Base-by-base conservation (phyloP, 2,113 vertebrate genomes). In the Microcebus lehilahytsara region DNA sequence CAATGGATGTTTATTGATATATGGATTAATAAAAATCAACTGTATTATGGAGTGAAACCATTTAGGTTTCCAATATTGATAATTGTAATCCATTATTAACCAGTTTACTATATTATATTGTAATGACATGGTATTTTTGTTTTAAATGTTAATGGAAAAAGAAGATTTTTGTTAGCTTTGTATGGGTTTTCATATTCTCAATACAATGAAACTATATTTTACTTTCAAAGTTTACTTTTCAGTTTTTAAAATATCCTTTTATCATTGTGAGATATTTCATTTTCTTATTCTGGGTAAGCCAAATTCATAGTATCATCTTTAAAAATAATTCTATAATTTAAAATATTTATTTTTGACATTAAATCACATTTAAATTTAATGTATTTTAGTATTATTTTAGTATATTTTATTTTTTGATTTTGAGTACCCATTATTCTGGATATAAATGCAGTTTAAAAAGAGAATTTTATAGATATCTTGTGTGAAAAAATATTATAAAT, bases 131-230 rank as follows among this genome's bases (percentile, higher is more conserved):
- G 58, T 94, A 10, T 64, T 84, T 91, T 17, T 77, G 6, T 78
- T 96, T 92, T 93, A 89, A 92, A 94, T 93, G 72, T 60, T 95
- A 67, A 95, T 86, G 67, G 9, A 22, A 75, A 95, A 89, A 66
- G 1, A 0, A 67, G 20, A 77, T 93, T 97, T 97, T 83, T 85
- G 40, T 86, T 92, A 40, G 0, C 19, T 81, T 89, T 89, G 22
- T 51, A 27, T 74, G 7, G 0, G 58, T 89, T 85, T 96, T 84
- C 9, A 56, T 69, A 79, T 80, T 94, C 49, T 94, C 83, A 22
- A 78, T 79, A 40, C 3, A 53, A 9, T n/a, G 9, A 94, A 89
- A 0, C 1, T 51, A 3, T 80, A 56, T 94, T 71, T 93, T 83
- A 77, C 16, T 77, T 85, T 72, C 25, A 81, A 80, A 27, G 4